These are phyloP conservation scores for Eurois occulta DNA, from an alignment of 2,888 invertebrate species.

Conservation along the genomic window DNA sequence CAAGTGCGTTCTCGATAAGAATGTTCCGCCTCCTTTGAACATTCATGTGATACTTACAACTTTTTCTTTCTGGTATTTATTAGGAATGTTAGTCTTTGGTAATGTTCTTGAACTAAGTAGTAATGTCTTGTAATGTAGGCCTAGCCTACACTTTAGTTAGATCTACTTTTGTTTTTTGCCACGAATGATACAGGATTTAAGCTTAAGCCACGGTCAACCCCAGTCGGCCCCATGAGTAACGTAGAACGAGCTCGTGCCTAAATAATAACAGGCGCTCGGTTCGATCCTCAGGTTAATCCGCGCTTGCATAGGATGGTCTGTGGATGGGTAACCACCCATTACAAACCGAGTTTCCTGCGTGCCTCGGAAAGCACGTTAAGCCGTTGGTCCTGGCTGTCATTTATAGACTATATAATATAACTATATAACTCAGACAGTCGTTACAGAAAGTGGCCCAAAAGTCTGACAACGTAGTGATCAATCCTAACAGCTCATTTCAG, in stretches of 20 bases:
- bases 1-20: constrained; percentile 58
- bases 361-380: background rate
- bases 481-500: background rate
- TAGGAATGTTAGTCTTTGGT: constrained; percentile 35
- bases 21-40: constrained; percentile 52
- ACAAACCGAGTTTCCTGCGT: background rate
- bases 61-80: constrained; percentile 55
- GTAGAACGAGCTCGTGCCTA: background rate
- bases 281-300: background rate
- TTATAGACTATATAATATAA: no score
- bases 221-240: background rate
- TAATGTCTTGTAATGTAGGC: background rate
- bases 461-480: background rate
- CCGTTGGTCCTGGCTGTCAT: background rate
- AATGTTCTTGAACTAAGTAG: constrained; percentile 25
- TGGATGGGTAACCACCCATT: background rate
- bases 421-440: no score
- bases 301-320: background rate
- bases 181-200: background rate
- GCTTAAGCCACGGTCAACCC: background rate
- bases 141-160: background rate
- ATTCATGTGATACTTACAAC: constrained; percentile 57
- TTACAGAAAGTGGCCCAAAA: background rate
- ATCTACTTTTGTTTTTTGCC: background rate
- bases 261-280: background rate